Evolutionary conservation across 1,140 invertebrate species (phyloP).

Genomic region (Bombus picipes): DNA sequence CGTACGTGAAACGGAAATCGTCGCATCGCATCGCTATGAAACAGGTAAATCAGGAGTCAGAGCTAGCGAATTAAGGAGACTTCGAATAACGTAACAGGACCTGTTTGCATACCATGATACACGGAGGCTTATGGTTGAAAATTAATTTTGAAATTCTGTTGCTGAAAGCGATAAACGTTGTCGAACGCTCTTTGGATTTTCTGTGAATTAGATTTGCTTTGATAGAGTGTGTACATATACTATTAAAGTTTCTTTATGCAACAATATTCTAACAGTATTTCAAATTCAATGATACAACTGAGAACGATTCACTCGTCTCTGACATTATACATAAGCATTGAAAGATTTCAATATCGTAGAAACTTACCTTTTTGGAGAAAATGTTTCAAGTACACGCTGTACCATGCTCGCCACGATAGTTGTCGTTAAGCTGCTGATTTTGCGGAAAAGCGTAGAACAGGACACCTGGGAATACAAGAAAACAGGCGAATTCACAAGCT

Average conservation of each 20-base stretch:
- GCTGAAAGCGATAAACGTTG: not conserved
- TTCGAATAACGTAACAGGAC: slow-evolving; percentile 27
- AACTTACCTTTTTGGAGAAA: not conserved
- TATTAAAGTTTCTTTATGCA: not conserved
- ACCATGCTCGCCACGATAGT: not conserved
- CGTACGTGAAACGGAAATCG: slow-evolving; percentile 21
- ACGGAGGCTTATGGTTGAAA: slow-evolving; percentile 19
- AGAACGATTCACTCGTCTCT: no score
- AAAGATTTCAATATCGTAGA: not conserved
- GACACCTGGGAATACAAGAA: not conserved
- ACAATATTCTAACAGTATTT: not conserved
- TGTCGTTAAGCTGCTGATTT: not conserved
- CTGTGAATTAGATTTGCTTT: not conserved
- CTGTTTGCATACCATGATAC: slow-evolving; percentile 16
- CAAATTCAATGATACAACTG: not conserved
- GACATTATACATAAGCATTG: not conserved
- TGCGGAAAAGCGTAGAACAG: not conserved
- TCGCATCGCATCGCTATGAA: no score
- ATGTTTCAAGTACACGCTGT: not conserved
- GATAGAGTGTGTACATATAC: not conserved
- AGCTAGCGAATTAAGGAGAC: slow-evolving; percentile 30
- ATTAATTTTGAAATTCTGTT: slow-evolving; percentile 19
- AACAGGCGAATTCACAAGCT: not conserved
- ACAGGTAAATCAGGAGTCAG: slow-evolving; percentile 1
- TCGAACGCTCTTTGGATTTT: not conserved